These are phyloP conservation scores for Therioaphis trifolii DNA, from an alignment of 2,888 invertebrate genomes.

Conservation along the genomic window DNA sequence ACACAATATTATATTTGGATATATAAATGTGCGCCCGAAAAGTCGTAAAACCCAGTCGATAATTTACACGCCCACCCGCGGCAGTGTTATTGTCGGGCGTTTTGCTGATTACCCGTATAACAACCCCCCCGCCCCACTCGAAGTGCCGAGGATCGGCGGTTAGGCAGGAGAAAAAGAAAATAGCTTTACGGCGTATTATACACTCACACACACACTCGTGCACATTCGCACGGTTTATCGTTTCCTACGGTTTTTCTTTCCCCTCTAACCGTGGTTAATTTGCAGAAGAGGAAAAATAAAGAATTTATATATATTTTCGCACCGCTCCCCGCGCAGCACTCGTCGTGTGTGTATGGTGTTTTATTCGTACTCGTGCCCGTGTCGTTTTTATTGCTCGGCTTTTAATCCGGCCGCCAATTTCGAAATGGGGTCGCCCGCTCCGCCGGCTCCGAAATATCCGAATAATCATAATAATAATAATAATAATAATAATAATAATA, in stretches of 20 bases:
- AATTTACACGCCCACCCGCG: slow-evolving; percentile 49
- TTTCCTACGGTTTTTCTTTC: slow-evolving; percentile 50
- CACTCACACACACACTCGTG: neutral
- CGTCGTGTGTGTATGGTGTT: slow-evolving; percentile 25
- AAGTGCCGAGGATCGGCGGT: neutral
- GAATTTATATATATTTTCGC: slow-evolving; percentile 56
- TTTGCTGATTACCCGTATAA: slow-evolving; percentile 41
- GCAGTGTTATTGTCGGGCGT: slow-evolving; percentile 26
- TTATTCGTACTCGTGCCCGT: slow-evolving; percentile 59
- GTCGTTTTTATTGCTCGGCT: slow-evolving; percentile 62
- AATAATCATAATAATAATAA: slow-evolving; percentile 57
- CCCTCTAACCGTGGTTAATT: slow-evolving; percentile 56
- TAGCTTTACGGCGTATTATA: slow-evolving; percentile 39
- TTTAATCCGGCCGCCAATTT: slow-evolving; percentile 60
- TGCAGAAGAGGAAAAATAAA: slow-evolving; percentile 47
- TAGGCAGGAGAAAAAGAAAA: slow-evolving; percentile 39
- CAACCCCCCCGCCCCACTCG: neutral
- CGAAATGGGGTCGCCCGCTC: slow-evolving; percentile 39
- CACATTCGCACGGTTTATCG: slow-evolving; percentile 35
- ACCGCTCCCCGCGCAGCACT: neutral
- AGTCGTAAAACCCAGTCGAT: slow-evolving; percentile 61
- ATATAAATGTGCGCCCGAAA: slow-evolving; percentile 19
- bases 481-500: slow-evolving; percentile 50
- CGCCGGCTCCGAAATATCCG: slow-evolving; percentile 26
- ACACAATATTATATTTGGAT: neutral